Evolutionary conservation across 2,888 invertebrate genomes (phyloP).

Genomic region (Coremacera marginata): DNA sequence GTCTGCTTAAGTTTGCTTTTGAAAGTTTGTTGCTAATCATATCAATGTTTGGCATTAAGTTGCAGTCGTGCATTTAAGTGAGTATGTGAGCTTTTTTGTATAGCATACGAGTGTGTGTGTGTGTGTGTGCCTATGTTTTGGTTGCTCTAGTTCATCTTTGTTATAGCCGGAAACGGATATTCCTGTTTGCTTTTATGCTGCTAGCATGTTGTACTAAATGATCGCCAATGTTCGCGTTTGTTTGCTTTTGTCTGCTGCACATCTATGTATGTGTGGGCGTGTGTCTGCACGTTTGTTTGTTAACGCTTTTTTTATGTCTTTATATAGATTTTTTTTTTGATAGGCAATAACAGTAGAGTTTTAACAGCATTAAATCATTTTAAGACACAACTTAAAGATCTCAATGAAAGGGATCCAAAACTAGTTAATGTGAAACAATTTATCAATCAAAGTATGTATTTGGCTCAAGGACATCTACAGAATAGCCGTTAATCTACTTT

Average conservation of each 20-base stretch:
- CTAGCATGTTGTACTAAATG: not conserved
- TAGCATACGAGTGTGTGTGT: not conserved
- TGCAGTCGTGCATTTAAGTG: conserved; percentile 30
- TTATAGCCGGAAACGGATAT: conserved; percentile 14
- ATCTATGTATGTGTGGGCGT: not conserved
- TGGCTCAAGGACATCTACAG: no score
- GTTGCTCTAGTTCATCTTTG: not conserved
- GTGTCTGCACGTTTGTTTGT: no score
- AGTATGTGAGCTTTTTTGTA: conserved; percentile 48
- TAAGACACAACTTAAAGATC: no score
- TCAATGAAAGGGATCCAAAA: no score
- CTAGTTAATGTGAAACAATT: no score
- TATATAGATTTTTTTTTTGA: no score
- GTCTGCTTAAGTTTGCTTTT: conserved; percentile 30
- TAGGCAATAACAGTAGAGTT: no score
- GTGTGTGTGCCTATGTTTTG: conserved; percentile 9
- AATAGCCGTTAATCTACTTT: no score
- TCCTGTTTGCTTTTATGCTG: not conserved
- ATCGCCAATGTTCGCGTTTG: not conserved
- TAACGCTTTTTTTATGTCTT: no score
- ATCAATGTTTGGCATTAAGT: conserved; percentile 53
- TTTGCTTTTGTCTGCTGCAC: not conserved
- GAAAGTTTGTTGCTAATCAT: conserved; percentile 62
- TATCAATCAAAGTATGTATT: no score
- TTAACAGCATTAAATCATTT: no score